phyloP scores from a whole-genome alignment of 2,113 vertebrate genomes.

The Tragelaphus strepsiceros region DNA sequence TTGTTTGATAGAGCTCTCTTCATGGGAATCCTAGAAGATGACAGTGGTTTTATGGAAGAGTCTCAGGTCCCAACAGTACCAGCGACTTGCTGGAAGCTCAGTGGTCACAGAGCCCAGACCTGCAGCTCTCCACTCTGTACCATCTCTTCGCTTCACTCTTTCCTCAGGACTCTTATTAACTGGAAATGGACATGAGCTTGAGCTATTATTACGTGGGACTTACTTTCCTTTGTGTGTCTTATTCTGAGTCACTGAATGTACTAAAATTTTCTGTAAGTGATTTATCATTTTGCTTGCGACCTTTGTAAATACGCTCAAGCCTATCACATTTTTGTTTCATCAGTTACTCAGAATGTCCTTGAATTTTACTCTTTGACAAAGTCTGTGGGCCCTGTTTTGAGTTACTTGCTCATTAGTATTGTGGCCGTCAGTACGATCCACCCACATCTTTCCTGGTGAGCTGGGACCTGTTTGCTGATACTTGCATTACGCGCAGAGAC shows the following conservation, averaged over 20 bases:
- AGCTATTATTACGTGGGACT: background rate
- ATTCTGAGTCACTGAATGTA: background rate
- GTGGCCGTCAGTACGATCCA: background rate
- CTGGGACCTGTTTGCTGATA: background rate
- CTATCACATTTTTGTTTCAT: background rate
- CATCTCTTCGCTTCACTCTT: background rate
- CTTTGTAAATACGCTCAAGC: background rate
- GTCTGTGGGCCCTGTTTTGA: background rate
- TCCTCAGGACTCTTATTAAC: background rate
- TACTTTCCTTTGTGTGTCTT: background rate
- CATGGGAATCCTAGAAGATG: background rate
- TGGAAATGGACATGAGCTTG: background rate
- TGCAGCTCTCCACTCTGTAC: too few species aligned
- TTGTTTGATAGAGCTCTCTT: background rate
- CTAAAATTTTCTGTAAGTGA: background rate
- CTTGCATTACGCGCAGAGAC: background rate
- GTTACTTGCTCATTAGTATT: background rate
- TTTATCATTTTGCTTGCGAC: background rate
- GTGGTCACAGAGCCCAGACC: accelerated
- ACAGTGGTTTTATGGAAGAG: background rate
- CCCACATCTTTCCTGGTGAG: background rate
- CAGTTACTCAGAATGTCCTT: background rate
- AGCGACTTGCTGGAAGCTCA: accelerated
- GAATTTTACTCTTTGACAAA: background rate
- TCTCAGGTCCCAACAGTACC: background rate